phyloP scores from a whole-genome alignment of 92 coral and sea anemone genomes.

The Zoanthus sociatus region DNA sequence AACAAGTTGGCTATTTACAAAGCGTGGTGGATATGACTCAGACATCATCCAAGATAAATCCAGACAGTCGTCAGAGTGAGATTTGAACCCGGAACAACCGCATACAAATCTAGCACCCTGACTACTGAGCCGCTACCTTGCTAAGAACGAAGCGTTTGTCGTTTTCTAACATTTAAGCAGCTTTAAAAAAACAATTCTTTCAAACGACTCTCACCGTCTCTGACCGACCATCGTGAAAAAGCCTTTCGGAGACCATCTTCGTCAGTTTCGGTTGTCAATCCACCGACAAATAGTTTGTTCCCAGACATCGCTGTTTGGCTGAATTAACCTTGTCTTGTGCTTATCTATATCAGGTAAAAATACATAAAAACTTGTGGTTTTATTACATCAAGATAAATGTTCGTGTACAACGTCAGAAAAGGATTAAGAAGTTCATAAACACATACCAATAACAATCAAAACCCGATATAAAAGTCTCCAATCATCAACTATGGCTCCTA shows the following conservation, averaged over 20 bases:
- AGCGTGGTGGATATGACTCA: no score
- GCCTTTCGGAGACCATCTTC: slow-evolving; percentile 37
- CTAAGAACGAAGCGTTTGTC: not conserved
- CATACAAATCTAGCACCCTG: no score
- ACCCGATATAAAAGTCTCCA: no score
- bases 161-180: not conserved
- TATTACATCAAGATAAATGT: no score
- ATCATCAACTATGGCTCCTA: not conserved
- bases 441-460: no score
- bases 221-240: slow-evolving; percentile 48
- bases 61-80: no score
- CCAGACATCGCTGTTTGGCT: not conserved
- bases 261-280: slow-evolving; percentile 28
- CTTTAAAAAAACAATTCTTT: not conserved
- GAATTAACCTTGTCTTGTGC: not conserved
- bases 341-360: not conserved
- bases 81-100: no score
- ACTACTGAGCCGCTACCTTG: no score
- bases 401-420: no score
- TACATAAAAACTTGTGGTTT: not conserved
- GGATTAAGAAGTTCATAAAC: no score
- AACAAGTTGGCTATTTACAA: no score
- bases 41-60: no score
- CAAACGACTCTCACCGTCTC: slow-evolving; percentile 19
- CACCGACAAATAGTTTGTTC: slow-evolving; percentile 44